These are phyloP conservation scores for Hippolais icterina DNA, from an alignment of 2,113 vertebrate genomes.

Conservation along the genomic window DNA sequence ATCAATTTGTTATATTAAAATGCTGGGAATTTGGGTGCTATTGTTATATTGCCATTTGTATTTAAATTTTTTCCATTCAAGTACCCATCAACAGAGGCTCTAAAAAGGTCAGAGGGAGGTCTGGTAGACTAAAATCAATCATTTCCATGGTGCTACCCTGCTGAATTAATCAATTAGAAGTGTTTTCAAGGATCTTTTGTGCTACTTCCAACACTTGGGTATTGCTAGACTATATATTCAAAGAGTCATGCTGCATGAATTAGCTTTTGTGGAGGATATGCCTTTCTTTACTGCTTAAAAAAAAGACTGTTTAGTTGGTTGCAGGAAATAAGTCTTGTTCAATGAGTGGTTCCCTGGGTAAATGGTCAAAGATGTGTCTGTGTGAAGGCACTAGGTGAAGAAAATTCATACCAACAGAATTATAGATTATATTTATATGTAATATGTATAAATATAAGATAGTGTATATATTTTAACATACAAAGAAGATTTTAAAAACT, in stretches of 20 bases:
- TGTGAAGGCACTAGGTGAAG: not conserved
- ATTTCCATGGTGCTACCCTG: not conserved
- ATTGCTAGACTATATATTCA: not conserved
- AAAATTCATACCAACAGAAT: not conserved
- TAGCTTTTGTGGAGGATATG: not conserved
- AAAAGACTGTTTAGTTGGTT: not conserved
- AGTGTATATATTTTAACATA: not conserved
- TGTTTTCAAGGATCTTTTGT: slow-evolving; percentile 8
- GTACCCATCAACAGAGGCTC: not conserved
- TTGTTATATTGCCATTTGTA: not conserved
- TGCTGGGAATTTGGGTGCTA: not conserved
- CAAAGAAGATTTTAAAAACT: not conserved
- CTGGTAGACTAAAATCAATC: slow-evolving; percentile 21
- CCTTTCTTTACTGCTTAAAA: not conserved
- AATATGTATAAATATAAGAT: not conserved
- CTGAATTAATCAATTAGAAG: slow-evolving; percentile 43
- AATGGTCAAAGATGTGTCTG: not conserved
- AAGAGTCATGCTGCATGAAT: slow-evolving; percentile 1
- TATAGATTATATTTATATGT: not conserved
- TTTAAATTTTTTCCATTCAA: slow-evolving; percentile 16
- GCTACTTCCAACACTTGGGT: not conserved
- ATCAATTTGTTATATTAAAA: not conserved
- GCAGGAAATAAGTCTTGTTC: not conserved
- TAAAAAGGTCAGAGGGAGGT: slow-evolving; percentile 9
- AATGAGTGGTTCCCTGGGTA: not conserved